A percentile compares a stretch with the other conserved stretches of the same genome.
These are phyloP conservation scores for Hirtodrosophila confusa DNA, from an alignment of 2,888 invertebrate species.

Conservation along the genomic window DNA sequence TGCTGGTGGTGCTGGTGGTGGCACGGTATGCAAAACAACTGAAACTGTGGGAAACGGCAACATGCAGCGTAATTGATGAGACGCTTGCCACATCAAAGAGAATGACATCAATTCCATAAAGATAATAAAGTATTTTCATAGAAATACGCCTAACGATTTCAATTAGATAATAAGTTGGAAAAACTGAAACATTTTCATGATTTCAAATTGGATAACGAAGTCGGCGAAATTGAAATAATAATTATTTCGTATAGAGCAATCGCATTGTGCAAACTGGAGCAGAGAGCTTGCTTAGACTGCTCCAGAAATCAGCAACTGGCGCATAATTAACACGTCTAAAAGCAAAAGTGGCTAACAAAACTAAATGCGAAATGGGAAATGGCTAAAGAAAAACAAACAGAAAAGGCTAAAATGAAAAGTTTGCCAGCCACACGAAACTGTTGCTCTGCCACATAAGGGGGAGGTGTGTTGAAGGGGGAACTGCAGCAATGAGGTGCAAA, in stretches of 20 bases:
- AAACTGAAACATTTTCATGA: not conserved
- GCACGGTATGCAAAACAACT: conserved; percentile 18
- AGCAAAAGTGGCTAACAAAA: conserved; percentile 49
- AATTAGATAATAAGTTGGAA: conserved; percentile 8
- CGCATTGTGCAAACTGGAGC: conserved; percentile 1
- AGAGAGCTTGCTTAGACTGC: conserved; percentile 8
- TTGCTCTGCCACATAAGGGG: not conserved
- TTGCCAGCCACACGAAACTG: conserved; percentile 19
- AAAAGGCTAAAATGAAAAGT: conserved; percentile 22
- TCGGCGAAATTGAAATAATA: no score
- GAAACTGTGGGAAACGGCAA: conserved; percentile 43
- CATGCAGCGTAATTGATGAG: conserved; percentile 37
- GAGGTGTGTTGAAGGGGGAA: conserved; percentile 1
- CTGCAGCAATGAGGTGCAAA: conserved; percentile 49
- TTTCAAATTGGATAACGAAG: no score
- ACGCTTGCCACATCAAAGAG: conserved; percentile 42
- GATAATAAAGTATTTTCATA: conserved; percentile 32
- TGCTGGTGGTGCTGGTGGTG: no score
- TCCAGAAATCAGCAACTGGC: conserved; percentile 30
- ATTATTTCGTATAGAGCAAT: no score
- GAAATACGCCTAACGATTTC: conserved; percentile 8
- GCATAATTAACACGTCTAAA: conserved; percentile 54
- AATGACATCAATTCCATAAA: conserved; percentile 44
- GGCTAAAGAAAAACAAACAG: not conserved
- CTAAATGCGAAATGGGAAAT: not conserved